Evolutionary conservation across 2,888 invertebrate species (phyloP).

Genomic region (Sarcophaga variegata): DNA sequence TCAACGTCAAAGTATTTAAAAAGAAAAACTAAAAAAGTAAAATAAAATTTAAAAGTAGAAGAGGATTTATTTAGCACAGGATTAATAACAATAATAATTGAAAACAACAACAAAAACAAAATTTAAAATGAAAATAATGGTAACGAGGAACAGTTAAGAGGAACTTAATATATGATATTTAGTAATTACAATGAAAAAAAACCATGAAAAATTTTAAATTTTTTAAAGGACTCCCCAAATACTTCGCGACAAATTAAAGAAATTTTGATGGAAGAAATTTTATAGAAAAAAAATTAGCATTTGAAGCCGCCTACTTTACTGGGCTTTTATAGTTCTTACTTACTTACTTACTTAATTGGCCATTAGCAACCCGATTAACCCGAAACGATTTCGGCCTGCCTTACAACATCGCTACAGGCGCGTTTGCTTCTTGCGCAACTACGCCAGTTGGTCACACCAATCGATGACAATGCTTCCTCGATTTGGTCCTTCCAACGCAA

Average conservation of each 20-base stretch:
- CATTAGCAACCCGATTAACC: no score
- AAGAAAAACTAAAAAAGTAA: conserved; percentile 17
- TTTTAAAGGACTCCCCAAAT: neutral
- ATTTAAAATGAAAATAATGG: neutral
- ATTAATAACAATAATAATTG: neutral
- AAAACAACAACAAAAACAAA: conserved; percentile 12
- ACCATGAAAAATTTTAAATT: neutral
- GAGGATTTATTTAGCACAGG: conserved; percentile 37
- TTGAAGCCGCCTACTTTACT: no score
- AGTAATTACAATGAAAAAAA: neutral
- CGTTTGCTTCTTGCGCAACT: no score
- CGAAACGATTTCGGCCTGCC: no score
- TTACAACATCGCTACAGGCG: no score
- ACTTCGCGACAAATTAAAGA: neutral
- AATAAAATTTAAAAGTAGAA: conserved; percentile 17
- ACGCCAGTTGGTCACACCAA: no score
- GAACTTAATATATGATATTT: neutral
- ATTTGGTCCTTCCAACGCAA: no score
- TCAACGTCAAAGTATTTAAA: no score
- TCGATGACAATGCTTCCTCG: no score
- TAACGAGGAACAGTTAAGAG: conserved; percentile 51
- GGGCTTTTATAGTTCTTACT: no score
- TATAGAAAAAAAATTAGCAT: neutral
- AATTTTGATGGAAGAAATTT: neutral
- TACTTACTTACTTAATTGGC: no score